Base-by-base conservation (phyloP, 1,140 invertebrate genomes). In the Maniola jurtina region DNA sequence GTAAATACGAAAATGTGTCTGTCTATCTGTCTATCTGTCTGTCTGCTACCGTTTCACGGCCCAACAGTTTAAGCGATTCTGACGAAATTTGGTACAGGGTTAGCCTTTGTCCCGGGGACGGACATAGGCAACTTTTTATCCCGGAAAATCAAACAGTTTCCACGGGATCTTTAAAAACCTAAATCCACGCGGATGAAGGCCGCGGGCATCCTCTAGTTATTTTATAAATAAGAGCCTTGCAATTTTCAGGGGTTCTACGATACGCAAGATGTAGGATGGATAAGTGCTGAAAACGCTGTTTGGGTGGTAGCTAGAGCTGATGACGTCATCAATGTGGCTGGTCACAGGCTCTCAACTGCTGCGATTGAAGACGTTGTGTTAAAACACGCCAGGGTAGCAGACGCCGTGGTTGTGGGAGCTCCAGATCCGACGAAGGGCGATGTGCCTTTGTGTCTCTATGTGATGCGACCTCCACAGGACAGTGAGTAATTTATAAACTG, bases 321-420 rank as follows among this genome's bases (percentile, higher is more conserved):
- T 90, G 98, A 99, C 86, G 95, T 99, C n/a, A 98, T 99, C 62
- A 99, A 99, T 80, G 97, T 99, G 0, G 96, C 98, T 2, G 97
- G 98, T 0, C 97, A 98, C 81, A 91, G 97, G 50, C 89, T 99
- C 10, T 97, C 96, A 0, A 97, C 97, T 0, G 94, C 95, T 1
- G 96, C 96, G 0, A 82, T 99, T 8, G 98, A 99, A 84, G 97
- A 98, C 86, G 96, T 97, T 0, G 93, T 98, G 8, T 81, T 98
- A 9, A 92, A 95, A 10, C 97, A 98, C 91, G 93, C 94, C 0
- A 94, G 96, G 57, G 92, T 99, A 0, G 94, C 93, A 0, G 97
- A 98, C 74, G 95, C 95, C 0, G 95, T 96, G 0, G 97, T 99
- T 0, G 93, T 99, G 9, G 97, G 97, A 0, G 96, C 98, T 0